Base-by-base conservation (phyloP, 2,797 vertebrate species). In the Tokudaia muenninki region DNA sequence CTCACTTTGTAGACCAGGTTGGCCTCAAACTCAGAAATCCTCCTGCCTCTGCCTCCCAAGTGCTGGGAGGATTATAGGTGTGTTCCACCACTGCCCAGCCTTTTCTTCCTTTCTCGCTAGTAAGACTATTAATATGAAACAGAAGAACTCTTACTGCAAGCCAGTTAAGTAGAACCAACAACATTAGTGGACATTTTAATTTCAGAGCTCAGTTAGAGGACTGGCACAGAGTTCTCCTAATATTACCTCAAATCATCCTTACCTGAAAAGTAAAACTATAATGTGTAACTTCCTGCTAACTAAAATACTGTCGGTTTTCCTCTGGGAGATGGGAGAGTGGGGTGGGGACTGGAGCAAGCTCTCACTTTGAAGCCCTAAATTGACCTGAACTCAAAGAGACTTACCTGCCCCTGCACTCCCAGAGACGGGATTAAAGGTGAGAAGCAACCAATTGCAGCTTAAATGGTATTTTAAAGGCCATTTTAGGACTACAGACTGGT, bases 61-160 rank as follows among this genome's bases (percentile, higher is more conserved):
- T 41, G 41, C 41, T 41, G 41, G 41, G 41, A 41, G 41, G 41
- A 41, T 41, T 41, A 41, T 2, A 41, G 41, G 41, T 41, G 41
- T 41, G 41, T 41, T 41, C 41, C 41, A 41, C 41, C 41, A 41
- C 41, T 41, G 41, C 41, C 41, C 41, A 41, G 41, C 41, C 41
- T 41, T 41, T 41, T 41, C 2, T 2, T 41, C 41, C 41, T 41
- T 41, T 41, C 41, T 41, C 41, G 41, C 41, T 41, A 63, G 7
- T 72, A 90, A 96, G 81, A 26, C 70, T 88, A 22, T n/a, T 31
- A 92, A 1, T 72, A 52, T 41, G 61, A 72, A 94, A 92, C 10
- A 88, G 77, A 37, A 67, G 57, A 14, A 82, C 0, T 67, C 79
- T 4, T 47, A 88, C 6, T 34, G 34, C 22, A 74, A 94, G 50